These are phyloP conservation scores for Pseudonaja textilis DNA, from an alignment of 2,113 vertebrate genomes.

Conservation along the genomic window DNA sequence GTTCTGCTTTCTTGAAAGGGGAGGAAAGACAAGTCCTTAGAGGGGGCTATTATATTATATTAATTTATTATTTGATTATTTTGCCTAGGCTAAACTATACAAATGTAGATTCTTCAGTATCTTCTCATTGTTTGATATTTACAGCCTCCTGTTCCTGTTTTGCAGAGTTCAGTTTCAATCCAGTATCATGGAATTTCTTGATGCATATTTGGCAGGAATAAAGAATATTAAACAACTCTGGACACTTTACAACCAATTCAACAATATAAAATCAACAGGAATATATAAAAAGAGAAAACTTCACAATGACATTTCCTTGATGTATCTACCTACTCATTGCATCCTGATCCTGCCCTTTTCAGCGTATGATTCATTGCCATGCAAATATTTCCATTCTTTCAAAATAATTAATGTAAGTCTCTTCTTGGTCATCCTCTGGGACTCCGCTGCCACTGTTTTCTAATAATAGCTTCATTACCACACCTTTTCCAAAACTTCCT, in stretches of 20 bases:
- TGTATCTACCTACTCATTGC: too few species aligned
- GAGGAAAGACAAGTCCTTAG: too few species aligned
- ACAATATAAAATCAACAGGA: too few species aligned
- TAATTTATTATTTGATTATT: background rate
- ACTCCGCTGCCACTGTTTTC: background rate
- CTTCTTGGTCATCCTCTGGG: background rate
- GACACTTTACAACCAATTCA: too few species aligned
- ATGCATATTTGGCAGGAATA: slow-evolving; percentile 5
- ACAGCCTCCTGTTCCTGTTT: slow-evolving; percentile 29
- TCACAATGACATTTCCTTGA: too few species aligned
- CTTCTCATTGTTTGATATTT: slow-evolving; percentile 34
- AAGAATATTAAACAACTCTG: background rate
- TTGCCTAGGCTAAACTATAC: slow-evolving; percentile 46
- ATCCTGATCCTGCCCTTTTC: background rate
- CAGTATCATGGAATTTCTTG: slow-evolving; percentile 16
- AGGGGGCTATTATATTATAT: slow-evolving; percentile 31
- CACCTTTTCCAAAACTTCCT: background rate
- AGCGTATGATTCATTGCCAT: background rate
- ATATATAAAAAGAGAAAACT: too few species aligned
- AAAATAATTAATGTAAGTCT: background rate
- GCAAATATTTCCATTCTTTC: background rate
- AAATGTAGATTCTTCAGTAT: slow-evolving; percentile 38
- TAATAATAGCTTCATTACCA: background rate
- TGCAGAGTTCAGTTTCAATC: slow-evolving; percentile 33
- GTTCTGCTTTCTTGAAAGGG: too few species aligned